phyloP scores from a whole-genome alignment of 1,140 invertebrate species.

The Pseudomyrmex cubaensis region DNA sequence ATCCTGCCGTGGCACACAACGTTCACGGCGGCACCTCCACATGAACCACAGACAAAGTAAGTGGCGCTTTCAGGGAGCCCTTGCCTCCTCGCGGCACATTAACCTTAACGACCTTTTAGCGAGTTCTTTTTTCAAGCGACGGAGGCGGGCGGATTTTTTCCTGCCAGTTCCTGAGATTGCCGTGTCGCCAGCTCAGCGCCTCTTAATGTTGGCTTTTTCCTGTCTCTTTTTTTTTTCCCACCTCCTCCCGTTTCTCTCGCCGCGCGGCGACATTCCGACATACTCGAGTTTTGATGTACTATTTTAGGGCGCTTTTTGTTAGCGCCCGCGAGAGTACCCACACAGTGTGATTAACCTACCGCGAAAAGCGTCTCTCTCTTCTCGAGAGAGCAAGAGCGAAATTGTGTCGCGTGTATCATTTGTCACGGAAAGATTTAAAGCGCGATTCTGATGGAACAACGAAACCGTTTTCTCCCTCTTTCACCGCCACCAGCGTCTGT shows the following conservation, averaged over 20 bases:
- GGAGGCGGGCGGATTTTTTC: slow-evolving; percentile 70
- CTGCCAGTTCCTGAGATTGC: slow-evolving; percentile 78
- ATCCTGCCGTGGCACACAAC: slow-evolving; percentile 4
- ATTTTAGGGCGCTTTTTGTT: slow-evolving; percentile 56
- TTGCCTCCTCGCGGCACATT: slow-evolving; percentile 75
- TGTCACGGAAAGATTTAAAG: slow-evolving; percentile 34
- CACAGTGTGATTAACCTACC: slow-evolving; percentile 15
- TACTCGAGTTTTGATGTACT: slow-evolving; percentile 67
- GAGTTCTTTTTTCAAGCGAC: slow-evolving; percentile 70
- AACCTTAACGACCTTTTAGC: slow-evolving; percentile 84
- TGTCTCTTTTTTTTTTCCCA: slow-evolving; percentile 16
- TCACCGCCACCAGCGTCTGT: slow-evolving; percentile 4
- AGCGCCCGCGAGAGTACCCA: background rate
- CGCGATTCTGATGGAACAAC: background rate
- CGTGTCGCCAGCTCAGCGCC: slow-evolving; percentile 80
- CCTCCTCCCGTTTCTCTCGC: background rate
- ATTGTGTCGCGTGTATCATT: slow-evolving; percentile 18
- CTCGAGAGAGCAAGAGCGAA: background rate
- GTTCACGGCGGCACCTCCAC: background rate
- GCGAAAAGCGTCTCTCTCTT: background rate
- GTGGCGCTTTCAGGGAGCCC: slow-evolving; percentile 38
- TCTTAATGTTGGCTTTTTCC: slow-evolving; percentile 81
- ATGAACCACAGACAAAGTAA: slow-evolving; percentile 63
- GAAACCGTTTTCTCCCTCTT: too few species aligned
- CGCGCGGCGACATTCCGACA: slow-evolving; percentile 19